phyloP scores from a whole-genome alignment of 2,113 vertebrate species.

The Mastomys natalensis region DNA sequence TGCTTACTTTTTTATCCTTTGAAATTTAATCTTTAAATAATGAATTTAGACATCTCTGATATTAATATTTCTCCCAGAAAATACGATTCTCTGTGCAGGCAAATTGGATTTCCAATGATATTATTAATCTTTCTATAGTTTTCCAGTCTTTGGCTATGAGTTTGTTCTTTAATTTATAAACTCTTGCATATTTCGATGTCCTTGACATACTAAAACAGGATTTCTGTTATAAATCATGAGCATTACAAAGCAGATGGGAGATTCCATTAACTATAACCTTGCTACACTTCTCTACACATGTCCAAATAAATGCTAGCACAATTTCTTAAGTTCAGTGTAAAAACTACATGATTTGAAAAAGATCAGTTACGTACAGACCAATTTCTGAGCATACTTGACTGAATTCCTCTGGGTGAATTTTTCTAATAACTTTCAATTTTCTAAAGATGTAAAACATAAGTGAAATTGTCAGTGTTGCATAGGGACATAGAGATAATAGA shows the following conservation, averaged over 20 bases:
- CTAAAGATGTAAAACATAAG: background rate
- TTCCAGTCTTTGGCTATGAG: conserved; percentile 62
- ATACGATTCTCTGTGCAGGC: conserved; percentile 69
- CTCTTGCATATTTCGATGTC: conserved; percentile 61
- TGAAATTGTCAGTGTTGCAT: too few relatives aligned
- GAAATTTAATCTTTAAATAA: conserved; percentile 78
- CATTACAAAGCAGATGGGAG: background rate
- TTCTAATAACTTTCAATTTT: background rate
- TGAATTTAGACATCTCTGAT: conserved; percentile 56
- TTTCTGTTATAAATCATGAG: conserved; percentile 41
- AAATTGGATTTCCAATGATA: conserved; percentile 75
- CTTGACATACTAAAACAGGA: conserved; percentile 58
- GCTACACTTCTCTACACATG: background rate
- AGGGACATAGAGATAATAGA: background rate
- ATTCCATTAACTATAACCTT: background rate
- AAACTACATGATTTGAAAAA: background rate
- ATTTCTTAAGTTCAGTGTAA: background rate
- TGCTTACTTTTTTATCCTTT: conserved; percentile 38
- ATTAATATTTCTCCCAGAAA: conserved; percentile 68
- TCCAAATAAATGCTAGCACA: background rate
- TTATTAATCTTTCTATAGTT: conserved; percentile 74
- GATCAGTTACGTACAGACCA: background rate
- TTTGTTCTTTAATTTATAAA: conserved; percentile 76
- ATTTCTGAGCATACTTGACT: background rate
- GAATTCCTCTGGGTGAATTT: background rate